A percentile compares a stretch with the other conserved stretches of the same genome.
phyloP scores from a whole-genome alignment of 1,140 invertebrate genomes.

The Rhopalosiphum maidis region DNA sequence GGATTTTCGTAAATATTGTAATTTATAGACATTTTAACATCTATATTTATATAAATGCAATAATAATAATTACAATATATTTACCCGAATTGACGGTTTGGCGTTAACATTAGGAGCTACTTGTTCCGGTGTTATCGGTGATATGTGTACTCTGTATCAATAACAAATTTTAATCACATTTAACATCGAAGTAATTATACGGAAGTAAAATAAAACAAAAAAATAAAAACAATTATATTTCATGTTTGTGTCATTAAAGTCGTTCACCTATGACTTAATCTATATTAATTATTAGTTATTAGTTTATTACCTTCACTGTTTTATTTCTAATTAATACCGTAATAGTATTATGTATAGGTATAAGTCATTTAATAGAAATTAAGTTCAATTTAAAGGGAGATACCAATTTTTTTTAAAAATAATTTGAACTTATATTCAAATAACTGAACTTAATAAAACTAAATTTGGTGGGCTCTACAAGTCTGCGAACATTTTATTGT shows the following conservation, averaged over 20 bases:
- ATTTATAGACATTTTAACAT: neutral
- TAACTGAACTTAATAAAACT: neutral
- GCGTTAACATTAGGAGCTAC: neutral
- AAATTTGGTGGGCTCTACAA: too few relatives aligned
- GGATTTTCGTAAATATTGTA: neutral
- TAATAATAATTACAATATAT: neutral
- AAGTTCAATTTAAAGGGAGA: neutral
- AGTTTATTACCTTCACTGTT: too few relatives aligned
- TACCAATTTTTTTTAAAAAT: neutral
- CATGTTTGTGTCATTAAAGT: neutral
- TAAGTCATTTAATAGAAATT: neutral
- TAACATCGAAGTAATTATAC: neutral
- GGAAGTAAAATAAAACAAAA: neutral
- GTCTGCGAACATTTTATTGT: too few relatives aligned
- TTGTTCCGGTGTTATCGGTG: neutral
- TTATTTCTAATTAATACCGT: too few relatives aligned
- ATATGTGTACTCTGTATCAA: neutral
- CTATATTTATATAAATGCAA: neutral
- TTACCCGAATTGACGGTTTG: constrained; percentile 34
- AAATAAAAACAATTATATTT: neutral
- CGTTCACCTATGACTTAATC: too few relatives aligned
- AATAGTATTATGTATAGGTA: too few relatives aligned
- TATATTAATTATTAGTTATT: too few relatives aligned
- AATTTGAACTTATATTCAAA: neutral
- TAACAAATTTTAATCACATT: neutral